Conservation (phyloP, 2,113 vertebrate species). For the Peromyscus polionotus region DNA sequence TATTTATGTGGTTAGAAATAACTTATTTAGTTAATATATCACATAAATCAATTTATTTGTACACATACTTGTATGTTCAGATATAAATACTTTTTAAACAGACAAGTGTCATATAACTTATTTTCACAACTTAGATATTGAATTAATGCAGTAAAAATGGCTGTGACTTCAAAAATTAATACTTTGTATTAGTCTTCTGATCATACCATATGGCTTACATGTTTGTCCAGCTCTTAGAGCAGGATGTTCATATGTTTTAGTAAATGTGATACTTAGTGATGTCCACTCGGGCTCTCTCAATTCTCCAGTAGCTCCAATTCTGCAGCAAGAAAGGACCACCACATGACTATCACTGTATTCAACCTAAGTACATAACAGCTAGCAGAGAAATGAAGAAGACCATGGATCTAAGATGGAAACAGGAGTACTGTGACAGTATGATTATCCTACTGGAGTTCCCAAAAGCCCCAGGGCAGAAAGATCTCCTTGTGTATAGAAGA, state of each 20-base stretch:
- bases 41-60: not conserved
- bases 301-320: not conserved
- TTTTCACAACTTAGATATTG: constrained; percentile 17
- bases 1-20: not conserved
- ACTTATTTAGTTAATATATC: not conserved
- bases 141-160: not conserved
- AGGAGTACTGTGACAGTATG: not conserved
- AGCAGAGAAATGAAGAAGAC: not conserved
- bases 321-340: not conserved
- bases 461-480: not conserved
- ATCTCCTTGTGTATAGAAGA: not conserved
- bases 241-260: not conserved
- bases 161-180: constrained; percentile 20
- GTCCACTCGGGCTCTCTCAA: not conserved
- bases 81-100: not conserved
- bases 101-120: not conserved
- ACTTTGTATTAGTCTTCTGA: not conserved
- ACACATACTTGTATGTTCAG: not conserved
- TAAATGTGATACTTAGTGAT: not conserved
- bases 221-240: not conserved
- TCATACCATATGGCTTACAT: not conserved
- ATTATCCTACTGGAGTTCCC: not conserved
- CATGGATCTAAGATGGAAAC: not conserved
- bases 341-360: not conserved
- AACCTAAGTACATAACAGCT: not conserved